Percentiles rank a stretch among this genome's conserved stretches.
Evolutionary conservation across 92 coral and sea anemone species (phyloP).

Genomic region (Muricea muricata): DNA sequence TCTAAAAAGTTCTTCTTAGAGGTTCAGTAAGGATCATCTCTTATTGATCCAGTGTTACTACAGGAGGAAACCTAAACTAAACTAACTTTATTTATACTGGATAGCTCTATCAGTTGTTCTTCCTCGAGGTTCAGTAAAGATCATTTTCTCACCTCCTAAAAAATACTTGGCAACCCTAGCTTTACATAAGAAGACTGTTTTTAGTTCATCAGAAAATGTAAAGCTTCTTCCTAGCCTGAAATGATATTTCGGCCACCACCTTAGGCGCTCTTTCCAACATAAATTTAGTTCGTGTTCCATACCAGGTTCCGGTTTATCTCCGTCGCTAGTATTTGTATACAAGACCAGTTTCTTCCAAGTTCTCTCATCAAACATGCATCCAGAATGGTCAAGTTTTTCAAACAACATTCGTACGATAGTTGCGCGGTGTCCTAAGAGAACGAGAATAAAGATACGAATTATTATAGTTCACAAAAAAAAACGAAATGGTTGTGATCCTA

Average conservation of each 20-base stretch:
- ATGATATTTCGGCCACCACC: constrained; percentile 97
- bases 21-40: too few relatives aligned
- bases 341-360: constrained; percentile 71
- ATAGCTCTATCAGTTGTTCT: too few relatives aligned
- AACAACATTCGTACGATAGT: constrained; percentile 58
- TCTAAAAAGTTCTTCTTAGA: too few relatives aligned
- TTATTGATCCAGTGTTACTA: too few relatives aligned
- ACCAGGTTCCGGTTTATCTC: constrained; percentile 23
- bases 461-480: too few relatives aligned
- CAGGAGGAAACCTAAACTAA: too few relatives aligned
- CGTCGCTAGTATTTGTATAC: neutral
- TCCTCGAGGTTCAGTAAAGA: too few relatives aligned
- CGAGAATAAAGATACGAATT: too few relatives aligned
- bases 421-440: neutral
- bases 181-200: constrained; percentile 57
- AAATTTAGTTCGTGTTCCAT: constrained; percentile 37
- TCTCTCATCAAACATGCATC: constrained; percentile 55
- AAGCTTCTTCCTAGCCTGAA: constrained; percentile 41
- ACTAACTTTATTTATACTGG: too few relatives aligned
- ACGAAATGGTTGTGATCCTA: too few relatives aligned
- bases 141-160: constrained; percentile 76
- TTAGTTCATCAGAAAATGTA: constrained; percentile 1
- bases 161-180: constrained; percentile 71
- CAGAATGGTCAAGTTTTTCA: constrained; percentile 85
- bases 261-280: constrained; percentile 79